Percentiles rank a stretch among this genome's conserved stretches.
Evolutionary conservation across 2,888 invertebrate genomes (phyloP).

Genomic region (Limnephilus auricula): DNA sequence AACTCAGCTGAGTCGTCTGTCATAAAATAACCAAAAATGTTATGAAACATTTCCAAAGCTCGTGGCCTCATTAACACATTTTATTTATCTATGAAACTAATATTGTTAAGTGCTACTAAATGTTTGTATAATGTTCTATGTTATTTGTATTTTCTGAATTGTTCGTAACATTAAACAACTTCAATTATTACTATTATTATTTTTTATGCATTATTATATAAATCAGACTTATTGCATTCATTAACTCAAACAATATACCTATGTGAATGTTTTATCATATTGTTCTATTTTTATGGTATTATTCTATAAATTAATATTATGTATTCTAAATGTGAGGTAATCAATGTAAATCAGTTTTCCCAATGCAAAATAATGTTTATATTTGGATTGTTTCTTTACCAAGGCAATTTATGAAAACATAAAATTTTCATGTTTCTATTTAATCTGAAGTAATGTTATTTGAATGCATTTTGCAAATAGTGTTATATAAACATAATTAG

Average conservation of each 20-base stretch:
- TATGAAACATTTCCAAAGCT: constrained; percentile 57
- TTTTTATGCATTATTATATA: constrained; percentile 10
- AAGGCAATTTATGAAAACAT: not conserved
- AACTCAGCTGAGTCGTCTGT: constrained; percentile 2
- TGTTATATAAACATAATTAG: not conserved
- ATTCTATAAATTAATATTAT: not conserved
- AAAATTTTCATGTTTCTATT: not conserved
- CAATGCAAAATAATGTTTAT: too few species aligned
- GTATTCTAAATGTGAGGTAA: not conserved
- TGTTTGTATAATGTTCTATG: constrained; percentile 17
- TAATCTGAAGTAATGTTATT: not conserved
- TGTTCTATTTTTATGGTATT: too few species aligned
- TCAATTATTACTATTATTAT: constrained; percentile 26
- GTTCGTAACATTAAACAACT: constrained; percentile 16
- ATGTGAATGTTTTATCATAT: not conserved
- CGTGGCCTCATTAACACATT: constrained; percentile 66
- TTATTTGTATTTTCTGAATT: constrained; percentile 31
- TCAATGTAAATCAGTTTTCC: not conserved
- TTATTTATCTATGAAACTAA: not conserved
- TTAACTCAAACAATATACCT: not conserved
- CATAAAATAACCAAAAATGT: constrained; percentile 38
- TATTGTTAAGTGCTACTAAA: constrained; percentile 26
- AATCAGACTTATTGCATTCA: not conserved
- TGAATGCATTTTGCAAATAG: too few species aligned
- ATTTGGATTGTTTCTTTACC: not conserved